Base-by-base conservation (phyloP, 2,113 vertebrate species). In the Sinocyclocheilus maitianheensis region DNA sequence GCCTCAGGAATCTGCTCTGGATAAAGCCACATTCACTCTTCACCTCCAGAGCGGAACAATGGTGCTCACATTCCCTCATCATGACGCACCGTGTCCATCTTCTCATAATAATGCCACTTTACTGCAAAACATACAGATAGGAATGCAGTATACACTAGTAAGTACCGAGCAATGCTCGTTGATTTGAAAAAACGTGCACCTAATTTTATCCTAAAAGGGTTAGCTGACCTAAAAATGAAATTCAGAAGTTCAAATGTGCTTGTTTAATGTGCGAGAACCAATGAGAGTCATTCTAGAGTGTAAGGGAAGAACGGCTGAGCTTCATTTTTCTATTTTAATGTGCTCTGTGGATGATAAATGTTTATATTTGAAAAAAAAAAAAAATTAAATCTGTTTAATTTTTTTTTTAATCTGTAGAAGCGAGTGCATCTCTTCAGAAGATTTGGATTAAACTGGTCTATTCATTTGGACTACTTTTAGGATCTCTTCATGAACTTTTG, bases 1-100 rank as follows among this genome's bases (percentile, higher is more conserved):
- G 83, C 69, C 40, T 63, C 76, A 86, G 85, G 87, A 86, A 88
- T 88, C 76, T 78, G 43, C 69, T 40, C 75, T 80, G 65, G 67
- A 85, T 88, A 77, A 85, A 75, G 75, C 40, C 40, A 51, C 78
- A 53, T 87, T 89, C 71, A 65, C 67, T 83, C 84, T 81, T 75
- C 67, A 83, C 67, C 82, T 65, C 43, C 84, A 71, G 30, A 43
- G 83, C 30, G 16, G 34, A 67, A 63, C 20, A 58, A 85, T 84
- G 71, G 87, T 69, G 12, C 81, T 37, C 55, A 71, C 69, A 20
- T 82, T 87, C n/a, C 75, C 72, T 81, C 48, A 18, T 69, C 76
- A 63, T 69, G 40, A 77, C 14, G 55, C 78, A 78, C 77, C 20
- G 1, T 40, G 26, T n/a, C 60, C 79, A 58, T 43, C 18, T 75